Evolutionary conservation across 2,797 vertebrate species (phyloP).

Genomic region (Rallus crepitans): DNA sequence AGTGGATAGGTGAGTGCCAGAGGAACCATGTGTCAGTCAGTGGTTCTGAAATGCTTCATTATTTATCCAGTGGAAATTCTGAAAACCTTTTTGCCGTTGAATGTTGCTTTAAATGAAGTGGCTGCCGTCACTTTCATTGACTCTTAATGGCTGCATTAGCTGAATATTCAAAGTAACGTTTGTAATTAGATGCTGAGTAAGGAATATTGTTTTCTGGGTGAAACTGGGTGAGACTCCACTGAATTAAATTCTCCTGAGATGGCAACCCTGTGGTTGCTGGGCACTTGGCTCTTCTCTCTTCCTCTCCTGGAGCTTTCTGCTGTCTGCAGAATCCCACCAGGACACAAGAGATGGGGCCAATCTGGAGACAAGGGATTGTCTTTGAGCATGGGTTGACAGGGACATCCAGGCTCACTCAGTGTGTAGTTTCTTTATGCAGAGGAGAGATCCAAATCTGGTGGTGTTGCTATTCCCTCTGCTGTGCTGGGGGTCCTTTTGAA

Average conservation of each 20-base stretch:
- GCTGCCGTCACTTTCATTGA: not conserved
- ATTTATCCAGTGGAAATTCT: not conserved
- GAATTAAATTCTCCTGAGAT: not conserved
- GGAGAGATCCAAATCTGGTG: not conserved
- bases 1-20: constrained; percentile 87
- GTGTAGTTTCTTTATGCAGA: not conserved
- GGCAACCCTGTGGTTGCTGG: not conserved
- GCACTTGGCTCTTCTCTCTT: not conserved
- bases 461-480: not conserved
- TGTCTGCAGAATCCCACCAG: not conserved
- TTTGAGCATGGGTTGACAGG: not conserved
- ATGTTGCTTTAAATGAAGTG: not conserved
- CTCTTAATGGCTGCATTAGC: not conserved
- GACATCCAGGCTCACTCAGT: not conserved
- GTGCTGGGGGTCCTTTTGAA: not conserved
- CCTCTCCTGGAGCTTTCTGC: not conserved
- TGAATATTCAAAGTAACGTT: not conserved
- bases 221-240: not conserved
- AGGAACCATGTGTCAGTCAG: not conserved
- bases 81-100: not conserved
- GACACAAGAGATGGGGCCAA: not conserved
- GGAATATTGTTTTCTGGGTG: not conserved
- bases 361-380: not conserved
- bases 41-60: not conserved
- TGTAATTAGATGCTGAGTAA: not conserved